phyloP scores from a whole-genome alignment of 2,113 vertebrate genomes.

The Eonycteris spelaea region DNA sequence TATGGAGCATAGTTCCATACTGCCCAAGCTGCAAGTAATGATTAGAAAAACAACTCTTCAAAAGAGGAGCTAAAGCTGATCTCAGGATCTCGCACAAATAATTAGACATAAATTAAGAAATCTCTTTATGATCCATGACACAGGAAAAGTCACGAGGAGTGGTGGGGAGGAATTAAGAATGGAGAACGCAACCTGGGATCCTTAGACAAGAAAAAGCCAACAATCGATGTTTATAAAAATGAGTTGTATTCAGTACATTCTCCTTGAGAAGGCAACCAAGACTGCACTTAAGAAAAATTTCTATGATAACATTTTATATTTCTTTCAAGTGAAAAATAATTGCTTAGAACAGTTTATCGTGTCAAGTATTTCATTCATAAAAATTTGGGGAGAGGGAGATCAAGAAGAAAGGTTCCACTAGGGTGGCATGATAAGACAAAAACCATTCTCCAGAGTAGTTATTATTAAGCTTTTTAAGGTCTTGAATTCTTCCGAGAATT shows the following conservation, averaged over 20 bases:
- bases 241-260: neutral
- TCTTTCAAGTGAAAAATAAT: constrained; percentile 50
- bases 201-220: neutral
- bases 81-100: neutral
- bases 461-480: neutral
- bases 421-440: neutral
- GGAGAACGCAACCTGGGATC: neutral
- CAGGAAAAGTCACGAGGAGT: neutral
- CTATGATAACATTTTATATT: constrained; percentile 4
- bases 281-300: constrained; percentile 54
- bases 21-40: neutral
- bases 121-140: neutral
- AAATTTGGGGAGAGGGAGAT: neutral
- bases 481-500: neutral
- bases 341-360: neutral
- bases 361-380: constrained; percentile 22
- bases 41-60: neutral
- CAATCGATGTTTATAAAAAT: neutral
- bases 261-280: constrained; percentile 2
- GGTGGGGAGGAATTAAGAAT: neutral
- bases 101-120: neutral
- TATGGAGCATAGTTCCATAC: neutral
- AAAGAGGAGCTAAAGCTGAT: neutral
- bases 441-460: neutral
- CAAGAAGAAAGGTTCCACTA: neutral